Evolutionary conservation across 2,113 vertebrate genomes (phyloP), one percentile per base, ranked within the genome.

Genomic region (Pseudolaguvia tuberculata): DNA sequence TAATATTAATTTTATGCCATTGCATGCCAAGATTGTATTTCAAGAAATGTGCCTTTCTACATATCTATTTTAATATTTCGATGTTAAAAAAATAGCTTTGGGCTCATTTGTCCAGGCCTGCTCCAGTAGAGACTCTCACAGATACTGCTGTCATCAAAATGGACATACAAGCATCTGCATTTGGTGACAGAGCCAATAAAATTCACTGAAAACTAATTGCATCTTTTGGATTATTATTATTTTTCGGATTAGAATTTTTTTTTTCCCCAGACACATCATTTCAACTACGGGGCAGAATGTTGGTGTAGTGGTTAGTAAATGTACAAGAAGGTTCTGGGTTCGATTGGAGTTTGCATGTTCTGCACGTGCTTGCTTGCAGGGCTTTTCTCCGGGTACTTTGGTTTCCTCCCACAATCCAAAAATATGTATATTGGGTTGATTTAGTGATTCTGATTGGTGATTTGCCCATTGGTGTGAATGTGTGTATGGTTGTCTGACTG

Each of bases 41-140:
- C 86, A 83, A 87, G 85, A 84, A 81, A 86, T 79, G 88, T 90
- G 88, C 89, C 88, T 90, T 89, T 87, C 83, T 76, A 87, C 75
- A 84, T 85, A 85, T 84, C 85, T 88, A 88, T 88, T 85, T 87
- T 88, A 77, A 87, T 87, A 84, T 86, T 85, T 90, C 83, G 85
- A 84, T 87, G 88, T 89, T 87, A 84, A 84, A 88, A 85, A 81
- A 81, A 66, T n/a, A 72, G 23, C n/a, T 23, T 42, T 27, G 68
- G 75, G 69, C 70, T 67, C 5, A 31, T 76, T 66, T 21, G 56
- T 57, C 35, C 58, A 31, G 0, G 20, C 29, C 9, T 21, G 51
- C 61, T 75, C 39, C 62, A 45, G 18, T 62, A 74, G 72, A 56
- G 72, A 56, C 61, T 63, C 50, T 18, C 25, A 63, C 45, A 63